Percentiles rank a stretch among this genome's conserved stretches.
Conservation (phyloP, 2,888 invertebrate species). For the Deilephila porcellus region DNA sequence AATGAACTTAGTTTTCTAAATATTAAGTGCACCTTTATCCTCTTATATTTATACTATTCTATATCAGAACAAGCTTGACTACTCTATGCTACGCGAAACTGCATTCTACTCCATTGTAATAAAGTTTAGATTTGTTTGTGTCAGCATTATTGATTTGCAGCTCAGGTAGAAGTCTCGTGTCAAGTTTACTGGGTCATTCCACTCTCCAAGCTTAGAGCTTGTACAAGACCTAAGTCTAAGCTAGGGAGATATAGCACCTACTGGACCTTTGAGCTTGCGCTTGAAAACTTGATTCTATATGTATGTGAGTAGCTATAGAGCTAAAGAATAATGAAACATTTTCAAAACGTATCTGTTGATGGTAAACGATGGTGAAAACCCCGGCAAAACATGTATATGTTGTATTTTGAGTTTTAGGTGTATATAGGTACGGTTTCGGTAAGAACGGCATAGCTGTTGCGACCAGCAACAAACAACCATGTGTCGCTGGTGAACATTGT, state of each 20-base stretch:
- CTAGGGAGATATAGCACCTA: neutral
- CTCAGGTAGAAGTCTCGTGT: slow-evolving; percentile 39
- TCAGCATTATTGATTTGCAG: slow-evolving; percentile 44
- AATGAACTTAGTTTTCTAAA: neutral
- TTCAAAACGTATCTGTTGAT: too few species aligned
- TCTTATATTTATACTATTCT: neutral
- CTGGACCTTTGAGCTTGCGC: neutral
- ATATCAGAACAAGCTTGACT: neutral
- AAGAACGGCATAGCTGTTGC: too few species aligned
- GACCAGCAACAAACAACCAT: too few species aligned
- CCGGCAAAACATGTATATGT: too few species aligned
- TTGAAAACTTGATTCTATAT: neutral
- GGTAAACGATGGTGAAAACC: too few species aligned
- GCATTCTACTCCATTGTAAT: neutral
- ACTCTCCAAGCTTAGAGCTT: slow-evolving; percentile 39
- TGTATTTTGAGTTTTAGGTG: too few species aligned
- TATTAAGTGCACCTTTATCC: neutral
- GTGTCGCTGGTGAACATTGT: too few species aligned
- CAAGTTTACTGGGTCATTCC: slow-evolving; percentile 56
- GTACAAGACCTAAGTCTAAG: slow-evolving; percentile 8
- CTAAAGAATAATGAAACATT: too few species aligned
- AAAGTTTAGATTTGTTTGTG: slow-evolving; percentile 29
- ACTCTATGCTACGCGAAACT: neutral
- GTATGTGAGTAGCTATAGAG: too few species aligned
- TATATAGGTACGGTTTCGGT: too few species aligned